These are phyloP conservation scores for Chrysochloris asiatica DNA, from an alignment of 2,113 vertebrate species.

Conservation along the genomic window DNA sequence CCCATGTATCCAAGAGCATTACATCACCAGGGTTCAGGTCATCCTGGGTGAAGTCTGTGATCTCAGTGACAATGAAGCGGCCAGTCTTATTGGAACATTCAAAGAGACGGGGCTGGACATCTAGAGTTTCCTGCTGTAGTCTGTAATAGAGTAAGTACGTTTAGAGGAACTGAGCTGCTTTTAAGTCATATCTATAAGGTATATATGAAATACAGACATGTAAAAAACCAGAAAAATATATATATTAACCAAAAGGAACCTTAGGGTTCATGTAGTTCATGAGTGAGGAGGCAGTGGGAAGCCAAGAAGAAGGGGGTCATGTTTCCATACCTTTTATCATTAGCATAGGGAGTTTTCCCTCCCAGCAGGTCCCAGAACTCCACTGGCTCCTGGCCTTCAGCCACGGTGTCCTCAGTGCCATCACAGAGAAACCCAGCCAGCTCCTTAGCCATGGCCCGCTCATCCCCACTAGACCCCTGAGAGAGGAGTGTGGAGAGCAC, in stretches of 20 bases:
- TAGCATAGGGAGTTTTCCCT: slow-evolving; percentile 90
- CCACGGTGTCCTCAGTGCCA: slow-evolving; percentile 84
- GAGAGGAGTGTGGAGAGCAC: not conserved
- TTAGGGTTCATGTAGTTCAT: not conserved
- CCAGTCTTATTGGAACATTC: slow-evolving; percentile 95
- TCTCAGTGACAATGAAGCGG: slow-evolving; percentile 87
- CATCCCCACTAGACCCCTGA: slow-evolving; percentile 93
- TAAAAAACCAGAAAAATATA: no score
- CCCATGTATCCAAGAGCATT: slow-evolving; percentile 95
- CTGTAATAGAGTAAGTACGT: slow-evolving; percentile 74
- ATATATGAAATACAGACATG: no score
- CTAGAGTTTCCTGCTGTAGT: slow-evolving; percentile 85
- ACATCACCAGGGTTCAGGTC: slow-evolving; percentile 91
- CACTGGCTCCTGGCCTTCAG: slow-evolving; percentile 89
- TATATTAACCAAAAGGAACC: no score
- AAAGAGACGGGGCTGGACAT: slow-evolving; percentile 89
- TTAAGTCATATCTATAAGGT: no score
- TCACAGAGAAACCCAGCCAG: slow-evolving; percentile 83
- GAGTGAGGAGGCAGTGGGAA: not conserved
- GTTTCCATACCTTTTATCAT: slow-evolving; percentile 87
- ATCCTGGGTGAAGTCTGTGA: slow-evolving; percentile 91
- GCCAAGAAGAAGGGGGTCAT: not conserved
- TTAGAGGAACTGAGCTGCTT: not conserved
- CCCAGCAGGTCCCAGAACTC: slow-evolving; percentile 92
- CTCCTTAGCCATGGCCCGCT: slow-evolving; percentile 92